Conservation (phyloP, 2,797 vertebrate species). For the Erpetoichthys calabaricus region DNA sequence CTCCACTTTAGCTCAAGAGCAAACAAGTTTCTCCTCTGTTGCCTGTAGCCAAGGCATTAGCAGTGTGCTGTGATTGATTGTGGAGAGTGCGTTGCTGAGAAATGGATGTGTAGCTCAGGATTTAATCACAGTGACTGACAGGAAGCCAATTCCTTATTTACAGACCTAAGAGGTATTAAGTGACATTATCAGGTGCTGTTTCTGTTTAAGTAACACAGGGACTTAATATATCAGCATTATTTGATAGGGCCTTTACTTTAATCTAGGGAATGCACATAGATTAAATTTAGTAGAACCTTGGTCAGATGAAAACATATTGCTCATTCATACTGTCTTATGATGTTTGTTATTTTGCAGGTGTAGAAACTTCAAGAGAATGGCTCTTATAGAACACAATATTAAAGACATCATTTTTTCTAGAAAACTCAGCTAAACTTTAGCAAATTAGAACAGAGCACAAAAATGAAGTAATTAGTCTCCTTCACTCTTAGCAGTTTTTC, state of each 20-base stretch:
- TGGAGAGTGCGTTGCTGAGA: slow-evolving; percentile 44
- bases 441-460: too few species aligned
- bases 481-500: too few species aligned
- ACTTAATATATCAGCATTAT: slow-evolving; percentile 40
- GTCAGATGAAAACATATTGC: slow-evolving; percentile 41
- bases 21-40: slow-evolving; percentile 40
- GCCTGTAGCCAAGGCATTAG: slow-evolving; percentile 37
- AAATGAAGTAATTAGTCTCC: too few species aligned
- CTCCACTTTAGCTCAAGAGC: slow-evolving; percentile 35
- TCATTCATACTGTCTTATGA: slow-evolving; percentile 6
- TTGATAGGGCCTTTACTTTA: slow-evolving; percentile 38
- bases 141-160: slow-evolving; percentile 39
- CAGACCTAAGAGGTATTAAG: slow-evolving; percentile 40
- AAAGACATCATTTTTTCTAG: too few species aligned
- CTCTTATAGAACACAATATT: too few species aligned
- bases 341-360: too few species aligned
- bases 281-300: slow-evolving; percentile 28
- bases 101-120: slow-evolving; percentile 38
- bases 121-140: slow-evolving; percentile 45
- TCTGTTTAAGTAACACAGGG: slow-evolving; percentile 41
- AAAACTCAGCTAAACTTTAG: too few species aligned
- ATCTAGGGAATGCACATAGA: slow-evolving; percentile 26
- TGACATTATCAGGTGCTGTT: slow-evolving; percentile 48
- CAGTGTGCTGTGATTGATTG: slow-evolving; percentile 30
- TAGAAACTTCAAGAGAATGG: too few species aligned